Percentiles rank a stretch among this genome's conserved stretches.
These are phyloP conservation scores for Schizopygopsis pylzovi DNA, from an alignment of 2,797 vertebrate genomes.

Conservation along the genomic window DNA sequence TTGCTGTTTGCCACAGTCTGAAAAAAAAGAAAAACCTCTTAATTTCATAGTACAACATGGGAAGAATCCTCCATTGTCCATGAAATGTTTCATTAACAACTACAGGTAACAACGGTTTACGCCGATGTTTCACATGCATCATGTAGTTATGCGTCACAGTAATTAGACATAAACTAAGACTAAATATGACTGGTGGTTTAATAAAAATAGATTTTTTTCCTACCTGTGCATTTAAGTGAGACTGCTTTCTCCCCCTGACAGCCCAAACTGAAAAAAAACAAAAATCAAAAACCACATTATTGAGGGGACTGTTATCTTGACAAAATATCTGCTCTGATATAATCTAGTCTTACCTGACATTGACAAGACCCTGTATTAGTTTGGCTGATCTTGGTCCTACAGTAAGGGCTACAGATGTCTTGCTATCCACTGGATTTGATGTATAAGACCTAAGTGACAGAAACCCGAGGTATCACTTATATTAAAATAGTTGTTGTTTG, in stretches of 20 bases:
- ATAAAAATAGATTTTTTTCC: constrained; percentile 61
- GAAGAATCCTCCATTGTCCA: not conserved
- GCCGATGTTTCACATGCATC: not conserved
- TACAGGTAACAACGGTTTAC: not conserved
- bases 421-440: constrained; percentile 37
- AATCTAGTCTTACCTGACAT: constrained; percentile 66
- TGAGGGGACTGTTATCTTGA: not conserved
- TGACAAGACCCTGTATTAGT: constrained; percentile 68
- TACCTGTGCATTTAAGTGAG: constrained; percentile 89
- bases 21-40: not conserved
- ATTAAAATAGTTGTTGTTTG: not conserved
- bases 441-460: constrained; percentile 59
- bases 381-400: constrained; percentile 43
- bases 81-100: not conserved
- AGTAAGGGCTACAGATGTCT: constrained; percentile 53
- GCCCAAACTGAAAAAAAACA: constrained; percentile 74
- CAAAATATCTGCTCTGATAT: not conserved
- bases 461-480: constrained; percentile 1
- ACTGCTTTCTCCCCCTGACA: constrained; percentile 79
- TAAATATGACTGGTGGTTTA: not conserved
- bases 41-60: not conserved
- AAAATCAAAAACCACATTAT: constrained; percentile 38
- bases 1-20: constrained; percentile 85
- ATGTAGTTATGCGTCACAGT: not conserved
- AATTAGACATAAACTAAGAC: constrained; percentile 1